Conservation (phyloP, 1,140 invertebrate species). For the Ptiloglossa arizonensis region DNA sequence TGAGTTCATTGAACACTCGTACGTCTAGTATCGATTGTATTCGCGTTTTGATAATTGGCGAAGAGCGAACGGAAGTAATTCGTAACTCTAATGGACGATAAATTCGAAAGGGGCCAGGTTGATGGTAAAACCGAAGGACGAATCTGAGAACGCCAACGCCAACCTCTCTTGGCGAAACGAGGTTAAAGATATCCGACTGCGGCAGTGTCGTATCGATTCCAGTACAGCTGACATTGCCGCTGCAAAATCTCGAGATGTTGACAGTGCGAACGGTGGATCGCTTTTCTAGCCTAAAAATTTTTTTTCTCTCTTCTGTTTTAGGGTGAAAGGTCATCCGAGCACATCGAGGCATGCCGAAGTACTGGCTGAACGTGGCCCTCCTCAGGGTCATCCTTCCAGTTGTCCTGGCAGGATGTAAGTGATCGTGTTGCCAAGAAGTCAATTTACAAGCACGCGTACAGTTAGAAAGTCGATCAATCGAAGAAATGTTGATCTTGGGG, state of each 20-base stretch:
- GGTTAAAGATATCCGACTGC: slow-evolving; percentile 56
- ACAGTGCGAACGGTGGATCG: background rate
- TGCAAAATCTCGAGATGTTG: slow-evolving; percentile 44
- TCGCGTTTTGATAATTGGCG: too few species aligned
- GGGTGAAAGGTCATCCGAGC: slow-evolving; percentile 51
- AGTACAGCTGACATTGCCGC: slow-evolving; percentile 20
- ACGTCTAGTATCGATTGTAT: too few species aligned
- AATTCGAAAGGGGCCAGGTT: slow-evolving; percentile 4
- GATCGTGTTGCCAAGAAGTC: too few species aligned
- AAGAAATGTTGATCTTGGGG: too few species aligned
- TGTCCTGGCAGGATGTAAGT: slow-evolving; percentile 77
- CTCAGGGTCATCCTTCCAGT: slow-evolving; percentile 76
- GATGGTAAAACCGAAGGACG: slow-evolving; percentile 31
- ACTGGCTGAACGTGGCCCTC: slow-evolving; percentile 77
- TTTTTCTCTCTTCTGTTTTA: slow-evolving; percentile 51
- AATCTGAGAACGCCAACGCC: background rate
- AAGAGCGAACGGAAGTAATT: background rate
- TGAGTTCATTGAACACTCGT: too few species aligned
- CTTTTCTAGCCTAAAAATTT: background rate
- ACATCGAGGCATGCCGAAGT: slow-evolving; percentile 70
- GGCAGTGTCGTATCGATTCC: slow-evolving; percentile 52
- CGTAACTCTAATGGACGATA: background rate
- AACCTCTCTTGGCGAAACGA: slow-evolving; percentile 45
- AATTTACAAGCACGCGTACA: too few species aligned
- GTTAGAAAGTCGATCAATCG: too few species aligned